Conservation (phyloP, 2,797 vertebrate genomes). For the Sus cebifrons region DNA sequence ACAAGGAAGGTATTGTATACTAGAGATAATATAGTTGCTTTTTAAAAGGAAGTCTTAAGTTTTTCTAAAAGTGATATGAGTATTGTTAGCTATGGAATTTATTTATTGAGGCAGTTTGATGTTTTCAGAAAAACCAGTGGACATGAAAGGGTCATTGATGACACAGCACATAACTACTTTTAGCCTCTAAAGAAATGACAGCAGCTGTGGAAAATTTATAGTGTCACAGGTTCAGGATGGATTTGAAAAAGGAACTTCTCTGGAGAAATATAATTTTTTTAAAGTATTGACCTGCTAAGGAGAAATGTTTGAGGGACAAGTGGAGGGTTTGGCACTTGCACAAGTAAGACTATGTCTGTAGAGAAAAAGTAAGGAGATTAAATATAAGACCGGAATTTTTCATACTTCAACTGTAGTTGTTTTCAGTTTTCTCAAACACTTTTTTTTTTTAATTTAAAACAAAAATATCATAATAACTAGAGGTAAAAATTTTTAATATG, state of each 20-base stretch:
- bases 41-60: constrained; percentile 3
- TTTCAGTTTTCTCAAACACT: not conserved
- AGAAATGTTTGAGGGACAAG: constrained; percentile 52
- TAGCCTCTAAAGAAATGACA: constrained; percentile 67
- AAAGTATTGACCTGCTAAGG: constrained; percentile 53
- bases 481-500: not conserved
- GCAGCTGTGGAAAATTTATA: not conserved
- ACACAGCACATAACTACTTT: constrained; percentile 16
- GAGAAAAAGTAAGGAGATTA: not conserved
- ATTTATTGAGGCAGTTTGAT: constrained; percentile 60
- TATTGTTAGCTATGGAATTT: not conserved
- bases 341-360: not conserved
- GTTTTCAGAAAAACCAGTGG: constrained; percentile 36
- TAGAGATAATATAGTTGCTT: not conserved
- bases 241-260: constrained; percentile 50
- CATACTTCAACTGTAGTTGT: not conserved
- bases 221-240: not conserved
- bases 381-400: not conserved
- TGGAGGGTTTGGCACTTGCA: not conserved
- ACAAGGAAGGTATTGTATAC: not conserved
- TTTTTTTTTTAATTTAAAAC: not conserved
- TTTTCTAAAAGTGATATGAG: not conserved
- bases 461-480: not conserved
- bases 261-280: constrained; percentile 66
- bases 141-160: constrained; percentile 55